Evolutionary conservation across 2,888 invertebrate genomes (phyloP).

Genomic region (Heliothis peltigera): DNA sequence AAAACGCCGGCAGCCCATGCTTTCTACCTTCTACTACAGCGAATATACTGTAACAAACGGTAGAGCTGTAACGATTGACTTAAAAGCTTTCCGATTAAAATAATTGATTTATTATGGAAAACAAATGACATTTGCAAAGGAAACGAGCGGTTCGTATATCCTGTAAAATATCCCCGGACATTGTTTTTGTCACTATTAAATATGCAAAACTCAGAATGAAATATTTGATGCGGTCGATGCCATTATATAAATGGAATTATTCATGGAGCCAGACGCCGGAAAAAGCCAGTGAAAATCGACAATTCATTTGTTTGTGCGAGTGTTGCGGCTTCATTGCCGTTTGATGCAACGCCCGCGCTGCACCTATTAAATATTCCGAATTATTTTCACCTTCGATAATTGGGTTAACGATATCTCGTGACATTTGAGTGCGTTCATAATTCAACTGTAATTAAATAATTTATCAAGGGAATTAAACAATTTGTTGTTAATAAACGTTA

Average conservation of each 20-base stretch:
- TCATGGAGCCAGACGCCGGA: constrained; percentile 83
- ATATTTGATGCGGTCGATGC: constrained; percentile 86
- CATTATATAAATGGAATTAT: constrained; percentile 88
- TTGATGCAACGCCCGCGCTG: constrained; percentile 68
- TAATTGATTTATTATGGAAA: constrained; percentile 66
- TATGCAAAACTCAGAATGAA: constrained; percentile 86
- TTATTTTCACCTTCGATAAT: constrained; percentile 72
- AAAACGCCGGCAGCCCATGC: constrained; percentile 34
- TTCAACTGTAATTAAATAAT: constrained; percentile 42
- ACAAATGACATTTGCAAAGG: constrained; percentile 62
- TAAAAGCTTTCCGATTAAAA: constrained; percentile 62
- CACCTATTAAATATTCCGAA: constrained; percentile 67
- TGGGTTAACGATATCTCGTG: constrained; percentile 68
- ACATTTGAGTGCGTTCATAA: constrained; percentile 55
- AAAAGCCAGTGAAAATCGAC: constrained; percentile 85
- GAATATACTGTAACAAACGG: constrained; percentile 30
- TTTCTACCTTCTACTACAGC: constrained; percentile 36
- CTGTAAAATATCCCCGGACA: constrained; percentile 74
- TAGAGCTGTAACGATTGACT: constrained; percentile 35
- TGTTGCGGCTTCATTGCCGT: constrained; percentile 79
- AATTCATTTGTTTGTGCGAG: constrained; percentile 85
- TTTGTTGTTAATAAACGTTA: constrained; percentile 43
- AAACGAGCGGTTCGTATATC: constrained; percentile 66
- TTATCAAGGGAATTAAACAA: constrained; percentile 21
- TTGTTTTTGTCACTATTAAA: constrained; percentile 84